Evolutionary conservation across 2,113 vertebrate species (phyloP), one percentile per base, ranked within the genome.

Genomic region (Vanacampus margaritifer): DNA sequence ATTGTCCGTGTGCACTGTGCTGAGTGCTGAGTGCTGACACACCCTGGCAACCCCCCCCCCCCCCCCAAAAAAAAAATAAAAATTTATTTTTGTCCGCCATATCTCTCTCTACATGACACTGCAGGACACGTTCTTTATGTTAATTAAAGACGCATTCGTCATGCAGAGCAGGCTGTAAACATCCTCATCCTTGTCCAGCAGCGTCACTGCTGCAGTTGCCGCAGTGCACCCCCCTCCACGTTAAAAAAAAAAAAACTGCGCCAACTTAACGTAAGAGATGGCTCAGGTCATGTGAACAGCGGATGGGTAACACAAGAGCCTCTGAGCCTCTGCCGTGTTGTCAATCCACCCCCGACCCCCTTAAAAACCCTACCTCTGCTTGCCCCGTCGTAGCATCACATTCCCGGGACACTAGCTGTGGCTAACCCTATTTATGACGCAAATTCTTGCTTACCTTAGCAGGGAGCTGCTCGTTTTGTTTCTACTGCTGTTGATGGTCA

Each of bases 301-400:
- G 45, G 26, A 64, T 3, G 17, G 14, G 41, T n/a, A 53, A 60
- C 57, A 67, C 54, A 67, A 67, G 68, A 32, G 36, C 72, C 58
- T 76, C 81, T 88, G 68, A 32, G 36, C 72, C 58, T 76, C 81
- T 88, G 86, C 90, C 88, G 90, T 91, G 79, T 89, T 59, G 46
- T 76, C 43, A 46, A 17, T 17, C 16, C 1, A 1, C 75, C 82
- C 72, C 17, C 56, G 0, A 9, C 24, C 13, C 16, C 28, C 57
- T 6, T 17, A 35, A 28, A 28, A 28, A 54, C 10, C n/a, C 3
- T 11, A 11, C 7, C 36, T n/a, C 59, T 16, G 16, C 1, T 5
- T 28, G 2, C 62, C 9, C 39, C 10, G 43, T 17, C 4, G 43
- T 9, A 64, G 26, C 57, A 12, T 69, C 2, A 58, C 64, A 9